Percentiles rank a stretch among this genome's conserved stretches.
Conservation (phyloP, 2,113 vertebrate genomes). For the Oreamnos americanus region DNA sequence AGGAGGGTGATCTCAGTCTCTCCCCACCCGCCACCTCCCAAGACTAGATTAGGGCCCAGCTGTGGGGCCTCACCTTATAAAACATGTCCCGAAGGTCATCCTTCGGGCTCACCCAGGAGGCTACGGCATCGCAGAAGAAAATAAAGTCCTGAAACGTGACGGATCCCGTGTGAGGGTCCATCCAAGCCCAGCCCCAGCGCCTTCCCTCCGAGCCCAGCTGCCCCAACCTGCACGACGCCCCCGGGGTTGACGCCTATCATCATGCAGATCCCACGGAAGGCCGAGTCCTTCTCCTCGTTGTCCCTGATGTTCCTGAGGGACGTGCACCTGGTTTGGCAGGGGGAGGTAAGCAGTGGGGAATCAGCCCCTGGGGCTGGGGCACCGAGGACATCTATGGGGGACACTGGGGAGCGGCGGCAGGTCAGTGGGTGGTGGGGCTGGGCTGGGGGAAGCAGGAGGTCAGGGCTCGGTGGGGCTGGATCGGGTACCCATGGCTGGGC, state of each 20-base stretch:
- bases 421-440: not conserved
- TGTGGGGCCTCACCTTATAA: constrained; percentile 86
- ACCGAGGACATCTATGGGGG: not conserved
- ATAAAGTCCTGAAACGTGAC: constrained; percentile 89
- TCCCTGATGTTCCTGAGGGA: constrained; percentile 94
- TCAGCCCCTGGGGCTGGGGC: not conserved
- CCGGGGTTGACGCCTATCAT: constrained; percentile 97
- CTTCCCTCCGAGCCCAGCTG: constrained; percentile 7
- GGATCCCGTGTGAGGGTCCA: constrained; percentile 42
- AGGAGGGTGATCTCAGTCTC: not conserved
- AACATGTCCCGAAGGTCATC: constrained; percentile 96
- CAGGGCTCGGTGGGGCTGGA: not conserved
- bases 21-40: not conserved
- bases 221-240: constrained; percentile 92
- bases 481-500: not conserved
- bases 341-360: not conserved
- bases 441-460: not conserved
- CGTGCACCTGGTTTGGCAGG: constrained; percentile 84
- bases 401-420: not conserved
- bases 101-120: constrained; percentile 95
- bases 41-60: not conserved
- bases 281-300: constrained; percentile 96
- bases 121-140: constrained; percentile 96
- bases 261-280: constrained; percentile 95
- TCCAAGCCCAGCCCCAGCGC: not conserved